Evolutionary conservation across 2,113 vertebrate genomes (phyloP), one percentile per base, ranked within the genome.

Genomic region (Periophthalmodon schlosseri): DNA sequence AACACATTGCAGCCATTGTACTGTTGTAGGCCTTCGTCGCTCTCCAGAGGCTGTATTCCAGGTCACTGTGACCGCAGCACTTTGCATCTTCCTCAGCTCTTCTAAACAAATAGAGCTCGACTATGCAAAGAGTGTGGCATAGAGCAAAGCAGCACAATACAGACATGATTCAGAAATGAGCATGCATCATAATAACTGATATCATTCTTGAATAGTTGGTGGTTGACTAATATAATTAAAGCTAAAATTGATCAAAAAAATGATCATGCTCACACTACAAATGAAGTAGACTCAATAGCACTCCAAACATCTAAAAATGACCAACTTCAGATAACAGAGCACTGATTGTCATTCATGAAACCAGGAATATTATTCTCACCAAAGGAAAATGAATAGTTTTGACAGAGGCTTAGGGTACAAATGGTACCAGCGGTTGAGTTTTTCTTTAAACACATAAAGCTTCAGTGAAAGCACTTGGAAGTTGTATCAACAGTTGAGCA

Each of bases 81-180:
- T 94, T 94, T 93, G 91, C 91, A 94, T 94, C 75, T 82, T 77
- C 78, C 75, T 81, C 69, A 24, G 33, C 82, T 74, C 68, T 75
- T 46, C 50, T 78, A 92, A 90, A 91, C 87, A 92, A 91, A 90
- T 89, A 16, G 58, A 75, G 77, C 72, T 83, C 75, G 70, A 77
- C 13, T 79, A 93, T 93, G 89, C 87, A 92, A 93, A 93, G 64
- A 50, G 8, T 66, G 64, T 72, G 71, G 73, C 57, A 82, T 72
- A 79, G 78, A 81, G 39, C 74, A 24, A 76, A 68, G 68, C 44
- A 24, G 2, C 23, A 61, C 28, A 61, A 83, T 70, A 84, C 84
- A 87, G 72, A 79, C 85, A 83, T 66, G 50, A 61, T 50, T 21
- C 54, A 56, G 61, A 69, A 58, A 76, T 74, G 39, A 46, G 39